Base-by-base conservation (phyloP, 2,797 vertebrate species). In the Acanthis flammea region DNA sequence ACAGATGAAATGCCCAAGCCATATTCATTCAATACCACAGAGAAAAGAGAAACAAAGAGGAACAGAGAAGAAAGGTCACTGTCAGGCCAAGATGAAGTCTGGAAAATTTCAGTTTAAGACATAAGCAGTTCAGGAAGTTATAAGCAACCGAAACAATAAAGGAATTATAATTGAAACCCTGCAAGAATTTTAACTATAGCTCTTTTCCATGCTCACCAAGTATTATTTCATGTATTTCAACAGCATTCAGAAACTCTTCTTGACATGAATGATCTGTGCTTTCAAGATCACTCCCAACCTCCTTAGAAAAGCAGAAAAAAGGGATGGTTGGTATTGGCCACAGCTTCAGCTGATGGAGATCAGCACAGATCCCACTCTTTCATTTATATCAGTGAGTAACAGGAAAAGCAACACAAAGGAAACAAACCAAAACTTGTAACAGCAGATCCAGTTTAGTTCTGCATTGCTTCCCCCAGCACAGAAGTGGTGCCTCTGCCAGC, bases 21-120 rank as follows among this genome's bases (percentile, higher is more conserved):
- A 44, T 89, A 91, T 67, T 91, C 92, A 65, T 63, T 82, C 83
- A 90, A 89, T 77, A 71, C 53, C 71, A 30, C 41, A 85, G 63
- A 79, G 77, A 90, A 78, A 88, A 92, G 37, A 82, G 54, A 93
- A 95, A 83, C 79, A 94, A 96, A 94, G 72, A 90, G 87, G 81
- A 86, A 90, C 86, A 81, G 51, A n/a, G 39, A 88, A 90, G 35
- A 91, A 87, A 86, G 91, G 94, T 96, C 91, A 95, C 65, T 83
- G 39, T 71, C 63, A 95, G 87, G 96, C 77, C 90, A 92, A 94
- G 68, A 95, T 79, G 53, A 93, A 94, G 91, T 78, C 77, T 94
- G 86, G 93, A 94, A 94, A 91, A 66, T 79, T 90, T 96, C 85
- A 83, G 23, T 67, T 88, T 30, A 63, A 91, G 76, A 89, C 47